Percentiles rank a stretch among this genome's conserved stretches.
phyloP scores from a whole-genome alignment of 2,797 vertebrate species.

The Steatocranus sp. region DNA sequence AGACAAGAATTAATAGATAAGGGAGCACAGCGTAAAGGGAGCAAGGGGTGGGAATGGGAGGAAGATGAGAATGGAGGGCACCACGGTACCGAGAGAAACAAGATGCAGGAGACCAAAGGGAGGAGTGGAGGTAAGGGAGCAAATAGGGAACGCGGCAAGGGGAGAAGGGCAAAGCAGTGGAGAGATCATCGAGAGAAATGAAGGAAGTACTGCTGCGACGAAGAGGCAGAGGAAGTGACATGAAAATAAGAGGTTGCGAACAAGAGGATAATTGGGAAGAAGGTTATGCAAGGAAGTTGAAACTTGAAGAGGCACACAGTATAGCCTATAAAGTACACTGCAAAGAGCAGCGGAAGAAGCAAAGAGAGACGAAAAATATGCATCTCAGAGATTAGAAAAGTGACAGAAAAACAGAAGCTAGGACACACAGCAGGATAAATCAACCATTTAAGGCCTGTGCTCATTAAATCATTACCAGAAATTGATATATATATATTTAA shows the following conservation, averaged over 20 bases:
- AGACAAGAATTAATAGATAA: constrained; percentile 60
- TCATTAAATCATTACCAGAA: not conserved
- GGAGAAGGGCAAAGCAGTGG: not conserved
- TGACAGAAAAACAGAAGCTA: not conserved
- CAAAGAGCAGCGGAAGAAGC: not conserved
- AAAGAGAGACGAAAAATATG: not conserved
- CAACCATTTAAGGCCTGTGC: not conserved
- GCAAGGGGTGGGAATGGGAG: not conserved
- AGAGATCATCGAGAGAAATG: not conserved
- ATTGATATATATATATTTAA: not conserved
- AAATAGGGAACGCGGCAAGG: not conserved
- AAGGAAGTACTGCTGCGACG: not conserved
- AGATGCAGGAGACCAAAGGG: constrained; percentile 12
- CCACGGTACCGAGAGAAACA: not conserved
- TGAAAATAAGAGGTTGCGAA: constrained; percentile 15
- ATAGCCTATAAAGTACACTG: not conserved
- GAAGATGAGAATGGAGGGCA: constrained; percentile 12
- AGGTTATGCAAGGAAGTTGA: constrained; percentile 22
- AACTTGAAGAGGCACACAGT: not conserved
- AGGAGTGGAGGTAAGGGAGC: not conserved
- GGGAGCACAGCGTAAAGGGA: constrained; percentile 17
- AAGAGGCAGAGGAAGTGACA: constrained; percentile 8
- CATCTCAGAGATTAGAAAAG: not conserved
- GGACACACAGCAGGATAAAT: not conserved
- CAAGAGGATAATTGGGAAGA: constrained; percentile 39